Evolutionary conservation across 2,113 vertebrate species (phyloP).

Genomic region (Sphyrna mokarran): DNA sequence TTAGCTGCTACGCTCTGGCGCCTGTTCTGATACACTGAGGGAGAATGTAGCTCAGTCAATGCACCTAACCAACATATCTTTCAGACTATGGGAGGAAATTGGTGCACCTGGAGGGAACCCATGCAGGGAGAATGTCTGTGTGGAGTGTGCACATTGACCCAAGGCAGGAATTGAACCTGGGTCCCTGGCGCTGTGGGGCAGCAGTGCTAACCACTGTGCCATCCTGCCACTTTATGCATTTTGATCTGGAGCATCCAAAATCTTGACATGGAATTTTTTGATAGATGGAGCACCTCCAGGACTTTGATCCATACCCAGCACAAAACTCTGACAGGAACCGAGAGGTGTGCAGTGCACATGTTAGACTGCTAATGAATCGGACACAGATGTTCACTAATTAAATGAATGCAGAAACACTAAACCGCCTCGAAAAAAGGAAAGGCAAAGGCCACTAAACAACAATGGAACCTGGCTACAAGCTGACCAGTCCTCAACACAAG

Average conservation of each 20-base stretch:
- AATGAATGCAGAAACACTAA: neutral
- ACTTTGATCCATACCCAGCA: neutral
- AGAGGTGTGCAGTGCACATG: slow-evolving; percentile 20
- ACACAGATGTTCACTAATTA: slow-evolving; percentile 15
- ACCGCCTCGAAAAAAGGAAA: neutral
- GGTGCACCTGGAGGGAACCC: too few relatives aligned
- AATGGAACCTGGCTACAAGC: neutral
- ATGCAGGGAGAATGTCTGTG: too few relatives aligned
- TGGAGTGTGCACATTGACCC: too few relatives aligned
- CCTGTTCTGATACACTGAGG: too few relatives aligned
- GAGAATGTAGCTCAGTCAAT: too few relatives aligned
- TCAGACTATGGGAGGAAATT: too few relatives aligned
- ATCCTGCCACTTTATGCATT: neutral
- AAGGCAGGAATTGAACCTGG: too few relatives aligned
- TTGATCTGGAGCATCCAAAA: slow-evolving; percentile 6
- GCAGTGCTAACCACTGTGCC: too few relatives aligned
- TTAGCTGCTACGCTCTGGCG: too few relatives aligned
- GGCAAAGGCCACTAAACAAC: neutral
- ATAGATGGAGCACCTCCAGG: neutral
- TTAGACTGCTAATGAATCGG: neutral
- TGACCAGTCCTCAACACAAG: neutral
- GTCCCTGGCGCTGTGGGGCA: too few relatives aligned
- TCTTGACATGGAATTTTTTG: neutral
- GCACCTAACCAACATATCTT: too few relatives aligned
- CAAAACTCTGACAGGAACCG: neutral